Evolutionary conservation across 2,888 invertebrate genomes (phyloP).

Genomic region (Hemaris fuciformis): DNA sequence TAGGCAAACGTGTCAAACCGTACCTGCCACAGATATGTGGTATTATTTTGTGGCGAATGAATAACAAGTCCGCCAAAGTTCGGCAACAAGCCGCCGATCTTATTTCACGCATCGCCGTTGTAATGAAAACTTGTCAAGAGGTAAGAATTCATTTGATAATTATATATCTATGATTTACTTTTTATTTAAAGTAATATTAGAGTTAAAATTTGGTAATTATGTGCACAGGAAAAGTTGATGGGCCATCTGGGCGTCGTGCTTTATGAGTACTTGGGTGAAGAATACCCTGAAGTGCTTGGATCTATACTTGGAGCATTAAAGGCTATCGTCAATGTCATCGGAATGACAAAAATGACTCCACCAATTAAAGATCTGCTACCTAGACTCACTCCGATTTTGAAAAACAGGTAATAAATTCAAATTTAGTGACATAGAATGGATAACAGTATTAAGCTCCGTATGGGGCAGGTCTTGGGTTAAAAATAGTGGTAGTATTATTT

Average conservation of each 20-base stretch:
- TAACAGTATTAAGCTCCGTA: no score
- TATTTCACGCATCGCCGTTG: constrained; percentile 98
- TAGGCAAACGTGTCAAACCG: constrained; percentile 98
- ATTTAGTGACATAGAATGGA: no score
- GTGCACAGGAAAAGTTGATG: constrained; percentile 95
- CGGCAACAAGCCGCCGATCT: constrained; percentile 99
- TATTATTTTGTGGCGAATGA: constrained; percentile 99
- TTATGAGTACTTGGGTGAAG: constrained; percentile 99
- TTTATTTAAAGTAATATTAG: no score
- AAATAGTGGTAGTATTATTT: no score
- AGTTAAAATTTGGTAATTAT: no score
- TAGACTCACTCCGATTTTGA: constrained; percentile 97
- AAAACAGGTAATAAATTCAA: constrained; percentile 94
- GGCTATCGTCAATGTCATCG: constrained; percentile 99
- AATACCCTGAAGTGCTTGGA: constrained; percentile 99
- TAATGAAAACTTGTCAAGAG: constrained; percentile 99
- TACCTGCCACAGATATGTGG: constrained; percentile 99
- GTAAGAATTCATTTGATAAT: constrained; percentile 49
- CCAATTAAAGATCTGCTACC: constrained; percentile 99
- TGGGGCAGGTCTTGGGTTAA: no score
- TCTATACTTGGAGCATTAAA: constrained; percentile 99
- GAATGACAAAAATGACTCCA: constrained; percentile 99
- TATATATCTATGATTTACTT: background rate
- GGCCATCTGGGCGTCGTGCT: constrained; percentile 99
- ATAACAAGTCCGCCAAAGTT: constrained; percentile 99